phyloP scores from a whole-genome alignment of 2,888 invertebrate genomes.

The Caenorhabditis afra region DNA sequence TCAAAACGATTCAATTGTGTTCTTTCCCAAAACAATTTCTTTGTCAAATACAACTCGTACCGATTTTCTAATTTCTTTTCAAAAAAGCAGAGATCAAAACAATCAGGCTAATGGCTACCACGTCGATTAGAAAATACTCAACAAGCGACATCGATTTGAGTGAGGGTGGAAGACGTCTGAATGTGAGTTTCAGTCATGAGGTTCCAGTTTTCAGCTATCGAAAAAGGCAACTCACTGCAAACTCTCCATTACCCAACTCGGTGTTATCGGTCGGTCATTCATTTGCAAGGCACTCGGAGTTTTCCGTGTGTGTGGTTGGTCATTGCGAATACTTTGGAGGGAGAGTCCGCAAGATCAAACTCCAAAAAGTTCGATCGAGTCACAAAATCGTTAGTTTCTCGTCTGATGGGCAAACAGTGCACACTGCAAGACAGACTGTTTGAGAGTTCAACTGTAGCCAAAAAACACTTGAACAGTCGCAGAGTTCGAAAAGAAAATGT shows the following conservation, averaged over 20 bases:
- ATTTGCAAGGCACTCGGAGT: background rate
- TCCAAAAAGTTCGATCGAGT: constrained; percentile 13
- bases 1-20: too few relatives aligned
- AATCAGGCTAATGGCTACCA: constrained; percentile 7
- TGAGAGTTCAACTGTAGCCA: too few relatives aligned
- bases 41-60: too few relatives aligned
- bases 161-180: constrained; percentile 18
- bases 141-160: constrained; percentile 26
- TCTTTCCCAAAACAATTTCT: too few relatives aligned
- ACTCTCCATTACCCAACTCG: constrained; percentile 17
- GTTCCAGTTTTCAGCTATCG: background rate
- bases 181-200: background rate
- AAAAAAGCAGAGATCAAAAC: background rate
- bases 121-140: constrained; percentile 39
- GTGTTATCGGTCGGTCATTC: constrained; percentile 3
- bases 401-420: constrained; percentile 41
- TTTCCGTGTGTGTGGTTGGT: background rate
- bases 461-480: too few relatives aligned
- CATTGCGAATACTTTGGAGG: background rate
- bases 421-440: constrained; percentile 5
- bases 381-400: constrained; percentile 26
- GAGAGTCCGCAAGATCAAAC: constrained; percentile 14
- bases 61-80: background rate
- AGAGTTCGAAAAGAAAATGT: too few relatives aligned
- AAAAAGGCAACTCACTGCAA: constrained; percentile 22